Evolutionary conservation across 1,140 invertebrate genomes (phyloP).

Genomic region (Orchestia grillus): DNA sequence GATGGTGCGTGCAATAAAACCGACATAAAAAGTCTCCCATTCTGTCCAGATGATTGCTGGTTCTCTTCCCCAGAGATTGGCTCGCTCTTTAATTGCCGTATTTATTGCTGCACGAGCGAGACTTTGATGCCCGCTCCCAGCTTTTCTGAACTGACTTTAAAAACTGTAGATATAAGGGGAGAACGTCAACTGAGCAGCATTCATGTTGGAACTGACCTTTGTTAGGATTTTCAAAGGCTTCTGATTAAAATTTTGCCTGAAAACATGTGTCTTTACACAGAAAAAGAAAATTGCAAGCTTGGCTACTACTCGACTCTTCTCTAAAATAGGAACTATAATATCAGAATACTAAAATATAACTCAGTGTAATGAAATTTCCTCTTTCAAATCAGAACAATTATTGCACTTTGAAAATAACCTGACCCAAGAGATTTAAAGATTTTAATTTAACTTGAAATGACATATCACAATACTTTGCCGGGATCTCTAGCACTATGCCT

Average conservation of each 20-base stretch:
- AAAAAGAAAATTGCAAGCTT: not conserved
- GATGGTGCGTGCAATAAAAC: slow-evolving; percentile 20
- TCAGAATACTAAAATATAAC: too few species aligned
- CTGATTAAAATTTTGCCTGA: not conserved
- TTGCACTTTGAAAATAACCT: too few species aligned
- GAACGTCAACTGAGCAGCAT: not conserved
- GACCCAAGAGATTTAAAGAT: too few species aligned
- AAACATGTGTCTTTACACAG: not conserved
- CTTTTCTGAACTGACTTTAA: not conserved
- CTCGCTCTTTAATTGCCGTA: slow-evolving; percentile 24
- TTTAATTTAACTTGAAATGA: too few species aligned
- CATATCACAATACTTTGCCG: too few species aligned
- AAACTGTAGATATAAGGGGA: not conserved
- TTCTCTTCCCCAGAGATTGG: slow-evolving; percentile 37
- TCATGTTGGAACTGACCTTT: not conserved
- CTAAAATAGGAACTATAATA: too few species aligned
- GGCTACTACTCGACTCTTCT: too few species aligned
- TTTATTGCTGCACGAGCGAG: slow-evolving; percentile 14
- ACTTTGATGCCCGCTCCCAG: not conserved
- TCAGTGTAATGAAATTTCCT: too few species aligned
- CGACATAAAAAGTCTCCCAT: slow-evolving; percentile 8
- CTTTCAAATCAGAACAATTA: too few species aligned
- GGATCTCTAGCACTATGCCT: too few species aligned
- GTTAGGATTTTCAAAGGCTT: not conserved
- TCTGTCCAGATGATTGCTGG: slow-evolving; percentile 16